phyloP scores from a whole-genome alignment of 2,797 vertebrate genomes.

The Sparidentex hasta region DNA sequence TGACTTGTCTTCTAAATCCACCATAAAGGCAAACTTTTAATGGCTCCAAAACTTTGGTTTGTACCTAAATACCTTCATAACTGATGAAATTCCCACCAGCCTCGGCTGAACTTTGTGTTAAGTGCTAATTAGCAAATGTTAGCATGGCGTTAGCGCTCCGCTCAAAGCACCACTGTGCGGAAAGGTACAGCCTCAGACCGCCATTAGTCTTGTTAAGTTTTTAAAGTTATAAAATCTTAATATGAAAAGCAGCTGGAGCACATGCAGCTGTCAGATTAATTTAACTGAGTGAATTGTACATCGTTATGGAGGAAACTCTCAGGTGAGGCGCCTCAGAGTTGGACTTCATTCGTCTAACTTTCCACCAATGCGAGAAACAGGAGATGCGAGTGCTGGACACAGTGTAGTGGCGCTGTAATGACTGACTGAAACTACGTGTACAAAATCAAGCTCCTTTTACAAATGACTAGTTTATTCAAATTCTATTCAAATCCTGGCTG shows the following conservation, averaged over 20 bases:
- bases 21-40: neutral
- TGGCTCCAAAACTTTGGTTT: neutral
- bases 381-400: neutral
- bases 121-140: neutral
- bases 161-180: neutral
- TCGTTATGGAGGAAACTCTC: neutral
- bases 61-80: too few relatives aligned
- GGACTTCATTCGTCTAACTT: neutral
- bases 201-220: neutral
- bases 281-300: neutral
- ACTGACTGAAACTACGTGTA: neutral
- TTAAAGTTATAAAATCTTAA: neutral
- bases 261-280: neutral
- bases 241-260: neutral
- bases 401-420: neutral
- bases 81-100: neutral
- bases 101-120: neutral
- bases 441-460: neutral
- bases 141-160: neutral
- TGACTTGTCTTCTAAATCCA: neutral
- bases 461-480: slow-evolving; percentile 7
- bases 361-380: neutral
- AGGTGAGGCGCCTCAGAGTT: neutral
- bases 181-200: neutral
- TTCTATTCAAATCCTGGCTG: neutral